phyloP scores from a whole-genome alignment of 2,113 vertebrate species.

The Cinclus mexicanus region DNA sequence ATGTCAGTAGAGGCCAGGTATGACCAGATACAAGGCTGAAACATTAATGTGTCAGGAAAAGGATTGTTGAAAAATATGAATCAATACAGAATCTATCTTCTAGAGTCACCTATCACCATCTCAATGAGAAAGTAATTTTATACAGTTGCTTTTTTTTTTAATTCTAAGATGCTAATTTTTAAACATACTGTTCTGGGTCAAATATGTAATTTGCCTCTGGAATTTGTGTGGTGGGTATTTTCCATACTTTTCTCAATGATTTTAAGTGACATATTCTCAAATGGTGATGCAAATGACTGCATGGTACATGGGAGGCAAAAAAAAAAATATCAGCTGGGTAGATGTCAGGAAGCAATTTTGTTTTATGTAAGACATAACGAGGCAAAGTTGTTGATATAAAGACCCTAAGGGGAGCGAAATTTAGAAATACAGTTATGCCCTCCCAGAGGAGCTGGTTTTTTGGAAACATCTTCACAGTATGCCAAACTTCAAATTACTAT shows the following conservation, averaged over 20 bases:
- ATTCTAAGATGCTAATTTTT: neutral
- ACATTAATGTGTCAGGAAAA: neutral
- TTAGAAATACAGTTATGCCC: neutral
- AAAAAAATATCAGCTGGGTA: neutral
- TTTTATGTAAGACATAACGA: conserved; percentile 32
- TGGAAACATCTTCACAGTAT: neutral
- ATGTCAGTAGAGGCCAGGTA: neutral
- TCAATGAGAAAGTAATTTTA: neutral
- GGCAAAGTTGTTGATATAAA: conserved; percentile 58
- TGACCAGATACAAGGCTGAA: neutral
- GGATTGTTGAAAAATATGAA: neutral
- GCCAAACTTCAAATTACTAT: neutral
- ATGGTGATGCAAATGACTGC: conserved; percentile 20
- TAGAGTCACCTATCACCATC: neutral
- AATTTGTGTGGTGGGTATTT: conserved; percentile 9
- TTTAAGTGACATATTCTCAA: conserved; percentile 1
- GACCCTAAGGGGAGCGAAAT: neutral
- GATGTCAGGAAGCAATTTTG: conserved; percentile 58
- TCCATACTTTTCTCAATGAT: neutral
- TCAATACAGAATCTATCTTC: neutral
- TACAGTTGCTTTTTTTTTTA: neutral
- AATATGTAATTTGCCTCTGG: neutral
- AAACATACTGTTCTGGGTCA: neutral
- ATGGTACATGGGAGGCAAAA: neutral
- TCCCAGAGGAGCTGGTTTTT: neutral